Conservation (phyloP, 1,140 invertebrate genomes). For the Lepidotrigona ventralis region DNA sequence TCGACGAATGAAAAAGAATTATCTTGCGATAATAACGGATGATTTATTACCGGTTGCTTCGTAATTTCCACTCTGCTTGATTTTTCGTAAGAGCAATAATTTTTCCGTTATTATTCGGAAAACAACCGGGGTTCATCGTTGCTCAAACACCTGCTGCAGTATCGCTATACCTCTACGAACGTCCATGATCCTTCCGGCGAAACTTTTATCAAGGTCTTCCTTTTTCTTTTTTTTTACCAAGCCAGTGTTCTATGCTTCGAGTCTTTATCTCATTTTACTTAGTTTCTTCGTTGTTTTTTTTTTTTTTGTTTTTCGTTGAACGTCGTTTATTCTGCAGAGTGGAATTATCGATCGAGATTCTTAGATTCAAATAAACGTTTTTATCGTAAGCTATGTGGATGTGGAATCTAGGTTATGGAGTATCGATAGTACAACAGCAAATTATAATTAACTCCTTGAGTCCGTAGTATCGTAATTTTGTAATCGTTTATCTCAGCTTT, state of each 20-base stretch:
- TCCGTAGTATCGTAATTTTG: too few species aligned
- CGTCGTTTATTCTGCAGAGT: background rate
- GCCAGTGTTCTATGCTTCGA: background rate
- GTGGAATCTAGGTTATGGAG: too few species aligned
- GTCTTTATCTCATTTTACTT: background rate
- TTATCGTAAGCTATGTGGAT: background rate
- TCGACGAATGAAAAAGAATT: background rate
- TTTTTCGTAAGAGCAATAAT: slow-evolving; percentile 29
- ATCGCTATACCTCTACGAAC: too few species aligned
- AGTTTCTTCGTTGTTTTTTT: background rate
- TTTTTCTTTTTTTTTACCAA: background rate
- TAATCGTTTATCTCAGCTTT: too few species aligned
- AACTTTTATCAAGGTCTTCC: slow-evolving; percentile 3
- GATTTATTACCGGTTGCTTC: slow-evolving; percentile 16
- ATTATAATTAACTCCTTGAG: too few species aligned
- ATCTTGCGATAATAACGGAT: background rate
- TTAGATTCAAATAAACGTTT: background rate
- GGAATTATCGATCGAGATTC: background rate
- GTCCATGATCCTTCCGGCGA: background rate
- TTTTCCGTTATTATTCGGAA: slow-evolving; percentile 14
- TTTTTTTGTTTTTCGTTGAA: background rate
- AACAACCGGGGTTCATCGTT: slow-evolving; percentile 16
- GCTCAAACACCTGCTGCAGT: slow-evolving; percentile 17
- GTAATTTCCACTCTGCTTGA: slow-evolving; percentile 1
- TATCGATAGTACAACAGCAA: too few species aligned